Evolutionary conservation across 2,113 vertebrate genomes (phyloP), one percentile per base, ranked within the genome.

Genomic region (Corythornis madagascariensis): DNA sequence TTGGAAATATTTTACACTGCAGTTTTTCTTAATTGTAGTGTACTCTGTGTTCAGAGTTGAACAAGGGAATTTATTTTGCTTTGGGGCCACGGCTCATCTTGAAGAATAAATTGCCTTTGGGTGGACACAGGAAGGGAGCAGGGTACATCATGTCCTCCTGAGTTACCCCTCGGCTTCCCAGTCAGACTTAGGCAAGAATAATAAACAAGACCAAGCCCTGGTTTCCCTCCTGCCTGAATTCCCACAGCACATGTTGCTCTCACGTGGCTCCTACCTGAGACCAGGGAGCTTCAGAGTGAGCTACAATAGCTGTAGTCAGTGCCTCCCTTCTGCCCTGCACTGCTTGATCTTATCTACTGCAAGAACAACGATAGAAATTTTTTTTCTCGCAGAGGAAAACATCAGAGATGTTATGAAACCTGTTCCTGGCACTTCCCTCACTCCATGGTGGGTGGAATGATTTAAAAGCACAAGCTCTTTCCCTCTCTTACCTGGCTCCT

Each of bases 201-300:
- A 75, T 67, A 92, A 96, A 91, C 87, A 94, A 71, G 24, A 80
- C 42, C 74, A 61, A 88, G 35, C n/a, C 40, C 40, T 2, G 2
- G 56, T 72, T 45, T 33, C 43, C 17, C 67, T 74, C 89, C 87
- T 85, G 38, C 67, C n/a, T 55, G 22, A 52, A 53, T 80, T 77
- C 83, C 72, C 64, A 6, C 2, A 42, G 76, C 83, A 78, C 6
- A 3, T 75, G 89, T 48, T 42, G 48, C 33, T 86, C 38, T 71
- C 89, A 92, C 13, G 5, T 1, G 13, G 64, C 28, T 80, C 53
- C 65, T 64, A 86, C 89, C 94, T 91, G 87, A 85, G 83, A 42
- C 17, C 0, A 0, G 61, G 56, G n/a, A 85, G 18, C 11, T 85
- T 33, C 0, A 0, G 48, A 55, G 42, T 0, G 4, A 83, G 35